Evolutionary conservation across 2,888 invertebrate genomes (phyloP).

Genomic region (Scelioninae gen. 1): DNA sequence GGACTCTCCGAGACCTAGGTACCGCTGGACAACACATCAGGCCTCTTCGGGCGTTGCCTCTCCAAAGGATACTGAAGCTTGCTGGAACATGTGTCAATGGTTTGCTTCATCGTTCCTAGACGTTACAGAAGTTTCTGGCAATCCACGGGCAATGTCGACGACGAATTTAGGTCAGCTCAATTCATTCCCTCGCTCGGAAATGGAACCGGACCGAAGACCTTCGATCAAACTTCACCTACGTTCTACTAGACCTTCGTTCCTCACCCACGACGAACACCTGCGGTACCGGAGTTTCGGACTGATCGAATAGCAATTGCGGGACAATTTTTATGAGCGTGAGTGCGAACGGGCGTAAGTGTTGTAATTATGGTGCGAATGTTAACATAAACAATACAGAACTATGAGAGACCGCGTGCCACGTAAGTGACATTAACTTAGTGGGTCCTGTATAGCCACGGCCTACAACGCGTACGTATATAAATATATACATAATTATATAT

Average conservation of each 20-base stretch:
- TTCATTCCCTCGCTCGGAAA: constrained; percentile 34
- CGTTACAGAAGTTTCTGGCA: too few relatives aligned
- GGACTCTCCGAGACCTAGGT: too few relatives aligned
- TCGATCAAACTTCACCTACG: too few relatives aligned
- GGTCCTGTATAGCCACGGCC: constrained; percentile 85
- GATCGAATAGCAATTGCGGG: neutral
- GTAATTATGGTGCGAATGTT: constrained; percentile 48
- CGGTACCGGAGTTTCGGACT: neutral
- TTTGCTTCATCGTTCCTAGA: too few relatives aligned
- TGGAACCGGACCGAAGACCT: constrained; percentile 22
- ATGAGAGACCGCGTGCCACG: constrained; percentile 83
- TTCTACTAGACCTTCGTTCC: constrained; percentile 12
- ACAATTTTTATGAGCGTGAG: constrained; percentile 44
- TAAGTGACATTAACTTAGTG: constrained; percentile 79
- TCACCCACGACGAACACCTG: constrained; percentile 7
- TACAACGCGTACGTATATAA: constrained; percentile 77
- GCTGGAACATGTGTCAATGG: too few relatives aligned
- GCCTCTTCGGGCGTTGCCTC: too few relatives aligned
- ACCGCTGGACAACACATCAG: too few relatives aligned
- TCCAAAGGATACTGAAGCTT: too few relatives aligned
- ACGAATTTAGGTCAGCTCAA: constrained; percentile 40
- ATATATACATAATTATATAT: constrained; percentile 59
- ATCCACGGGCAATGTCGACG: too few relatives aligned
- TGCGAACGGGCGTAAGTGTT: constrained; percentile 49
- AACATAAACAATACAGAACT: constrained; percentile 32